Percentiles rank a stretch among this genome's conserved stretches.
Evolutionary conservation across 2,797 vertebrate species (phyloP).

Genomic region (Poecilia picta): DNA sequence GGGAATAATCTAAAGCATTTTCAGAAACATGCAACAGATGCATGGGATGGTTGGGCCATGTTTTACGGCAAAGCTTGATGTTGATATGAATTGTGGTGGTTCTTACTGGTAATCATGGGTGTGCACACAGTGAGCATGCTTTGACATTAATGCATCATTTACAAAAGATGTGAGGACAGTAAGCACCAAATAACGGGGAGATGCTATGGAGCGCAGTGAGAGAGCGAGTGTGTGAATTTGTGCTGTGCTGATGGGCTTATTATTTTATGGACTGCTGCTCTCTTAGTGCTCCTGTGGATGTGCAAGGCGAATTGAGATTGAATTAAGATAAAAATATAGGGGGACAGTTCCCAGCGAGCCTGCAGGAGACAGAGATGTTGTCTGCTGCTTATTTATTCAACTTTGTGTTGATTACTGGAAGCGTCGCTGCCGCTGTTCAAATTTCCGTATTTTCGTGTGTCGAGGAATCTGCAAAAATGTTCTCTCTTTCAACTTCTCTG

Average conservation of each 20-base stretch:
- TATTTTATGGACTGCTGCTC: constrained; percentile 82
- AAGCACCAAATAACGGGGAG: constrained; percentile 26
- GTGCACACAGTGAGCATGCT: constrained; percentile 4
- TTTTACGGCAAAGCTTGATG: not conserved
- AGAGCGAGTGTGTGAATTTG: constrained; percentile 54
- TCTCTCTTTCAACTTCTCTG: constrained; percentile 14
- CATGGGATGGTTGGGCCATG: constrained; percentile 14
- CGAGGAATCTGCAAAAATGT: constrained; percentile 8
- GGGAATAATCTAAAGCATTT: constrained; percentile 63
- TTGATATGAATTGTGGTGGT: constrained; percentile 6
- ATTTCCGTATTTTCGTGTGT: constrained; percentile 63
- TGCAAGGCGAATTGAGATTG: constrained; percentile 80
- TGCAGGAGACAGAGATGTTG: constrained; percentile 75
- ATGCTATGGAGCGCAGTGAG: constrained; percentile 28
- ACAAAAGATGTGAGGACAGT: constrained; percentile 27
- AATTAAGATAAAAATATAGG: constrained; percentile 83
- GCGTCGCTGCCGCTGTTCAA: constrained; percentile 44
- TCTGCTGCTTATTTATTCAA: constrained; percentile 74
- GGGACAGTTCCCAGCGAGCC: constrained; percentile 68
- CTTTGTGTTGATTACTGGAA: constrained; percentile 73
- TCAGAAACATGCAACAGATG: constrained; percentile 49
- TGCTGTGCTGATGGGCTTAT: constrained; percentile 79
- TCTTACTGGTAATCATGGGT: constrained; percentile 15
- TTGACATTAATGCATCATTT: constrained; percentile 31
- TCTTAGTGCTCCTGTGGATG: constrained; percentile 77